Base-by-base conservation (phyloP, 2,888 invertebrate genomes). In the Xestia sexstrigata region DNA sequence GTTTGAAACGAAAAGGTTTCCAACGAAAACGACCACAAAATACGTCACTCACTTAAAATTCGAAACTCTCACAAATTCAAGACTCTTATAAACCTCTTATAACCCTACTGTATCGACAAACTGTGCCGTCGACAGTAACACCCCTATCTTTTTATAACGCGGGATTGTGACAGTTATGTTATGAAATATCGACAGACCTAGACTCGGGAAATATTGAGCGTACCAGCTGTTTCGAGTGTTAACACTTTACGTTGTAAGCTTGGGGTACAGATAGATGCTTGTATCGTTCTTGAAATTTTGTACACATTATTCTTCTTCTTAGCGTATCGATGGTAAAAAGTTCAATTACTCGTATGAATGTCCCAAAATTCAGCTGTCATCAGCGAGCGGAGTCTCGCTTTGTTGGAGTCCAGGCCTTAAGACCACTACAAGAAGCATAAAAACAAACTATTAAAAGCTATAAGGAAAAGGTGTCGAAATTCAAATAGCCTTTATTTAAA, bases 171-270 rank as follows among this genome's bases (percentile, higher is more conserved):
- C 69, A 75, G 30, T 65, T 69, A 79, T 79, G 26, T 69, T 65
- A 75, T 75, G 75, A 75, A 79, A 79, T 81, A 79, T 79, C 81
- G 68, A 75, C 65, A 74, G 42, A 49, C 55, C 30, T 63, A 68
- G 47, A 30, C 68, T 68, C 13, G 8, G 49, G 58, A 74, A 17
- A 80, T 65, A 75, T 69, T 42, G 74, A 68, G 30, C 58, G 80
- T 79, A 63, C 62, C 73, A 79, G 73, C 67, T 79, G 79, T 30
- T 60, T 58, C 4, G 20, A n/a, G 73, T 60, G 47, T 78, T 8
- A 77, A 69, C 39, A 60, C 42, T 68, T 39, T 76, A 49, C 20
- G 17, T 17, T 60, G 39, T n/a, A 76, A n/a, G 8, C 26, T 23
- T 77, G 39, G 20, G 30, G 35, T 35, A 35, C 4, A 35, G 68